Evolutionary conservation across 2,888 invertebrate species (phyloP), one percentile per base, ranked within the genome.

Genomic region (Lithophane socia): DNA sequence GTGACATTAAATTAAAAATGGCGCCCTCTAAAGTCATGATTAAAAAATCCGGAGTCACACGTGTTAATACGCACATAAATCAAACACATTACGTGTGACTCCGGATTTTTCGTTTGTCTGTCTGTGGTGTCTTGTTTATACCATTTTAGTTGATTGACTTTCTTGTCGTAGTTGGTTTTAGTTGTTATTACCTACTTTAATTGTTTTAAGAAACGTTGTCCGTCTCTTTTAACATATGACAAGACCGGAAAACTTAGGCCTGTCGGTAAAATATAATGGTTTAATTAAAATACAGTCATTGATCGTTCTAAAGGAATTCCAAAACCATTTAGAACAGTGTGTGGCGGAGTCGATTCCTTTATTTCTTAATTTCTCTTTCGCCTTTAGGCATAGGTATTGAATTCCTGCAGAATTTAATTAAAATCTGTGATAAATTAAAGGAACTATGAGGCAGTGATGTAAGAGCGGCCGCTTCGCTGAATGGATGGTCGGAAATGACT

Each of bases 391-490:
- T 74, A 74, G 54, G 58, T 75, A 73, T 83, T 82, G 75, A 83
- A 78, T 72, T 74, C 16, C 13, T 63, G 61, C 75, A 72, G 73
- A 79, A 73, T 85, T 84, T 84, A 84, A 86, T 86, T 86, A 86
- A 85, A 85, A 84, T 72, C 72, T 75, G 70, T 74, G 63, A 79
- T 73, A 81, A 81, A 83, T 82, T 78, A 77, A 79, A 82, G 74
- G 75, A 79, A 85, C 84, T 85, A 75, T 65, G 77, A 75, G 64
- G 49, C 73, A 65, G 75, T 81, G 73, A 79, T 75, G 81, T 85
- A 73, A 75, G 60, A 74, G 84, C 70, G 73, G 37, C 58, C 47
- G 64, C 54, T 47, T 8, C 49, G 24, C 63, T 80, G 72, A 77
- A 83, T 58, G 56, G n/a, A 61, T 72, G 60, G 52, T 73, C 65